phyloP scores from a whole-genome alignment of 2,113 vertebrate genomes.

The Acrocephalus kingi region DNA sequence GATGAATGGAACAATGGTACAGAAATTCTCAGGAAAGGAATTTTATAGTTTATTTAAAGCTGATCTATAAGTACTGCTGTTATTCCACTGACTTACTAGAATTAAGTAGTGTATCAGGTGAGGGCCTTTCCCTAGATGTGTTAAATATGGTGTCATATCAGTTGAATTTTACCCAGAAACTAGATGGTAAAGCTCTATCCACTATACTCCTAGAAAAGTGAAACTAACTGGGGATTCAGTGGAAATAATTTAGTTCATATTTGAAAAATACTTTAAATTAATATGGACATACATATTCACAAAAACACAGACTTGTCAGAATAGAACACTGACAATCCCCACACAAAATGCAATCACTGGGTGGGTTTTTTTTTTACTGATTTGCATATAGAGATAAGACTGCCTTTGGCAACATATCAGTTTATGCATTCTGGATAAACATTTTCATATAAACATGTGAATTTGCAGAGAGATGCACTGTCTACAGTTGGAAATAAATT shows the following conservation, averaged over 20 bases:
- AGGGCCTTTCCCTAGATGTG: neutral
- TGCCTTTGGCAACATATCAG: neutral
- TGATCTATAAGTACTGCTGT: neutral
- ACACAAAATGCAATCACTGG: neutral
- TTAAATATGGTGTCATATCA: fast-evolving
- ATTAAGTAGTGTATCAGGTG: neutral
- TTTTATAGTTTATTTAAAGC: neutral
- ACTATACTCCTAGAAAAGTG: neutral
- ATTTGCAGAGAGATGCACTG: neutral
- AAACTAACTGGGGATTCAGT: neutral
- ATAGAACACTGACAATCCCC: neutral
- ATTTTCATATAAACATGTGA: neutral
- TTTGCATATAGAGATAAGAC: neutral
- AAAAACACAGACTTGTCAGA: neutral
- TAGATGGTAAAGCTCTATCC: neutral
- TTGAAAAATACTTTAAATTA: neutral
- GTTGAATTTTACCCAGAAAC: neutral
- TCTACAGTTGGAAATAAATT: neutral
- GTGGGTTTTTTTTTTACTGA: neutral
- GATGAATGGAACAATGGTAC: neutral
- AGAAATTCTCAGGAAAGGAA: neutral
- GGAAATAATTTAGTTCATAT: neutral
- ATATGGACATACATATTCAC: neutral
- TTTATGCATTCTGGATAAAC: neutral
- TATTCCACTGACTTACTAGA: neutral